These are phyloP conservation scores for Blennius ocellaris DNA, from an alignment of 2,113 vertebrate species.

Conservation along the genomic window DNA sequence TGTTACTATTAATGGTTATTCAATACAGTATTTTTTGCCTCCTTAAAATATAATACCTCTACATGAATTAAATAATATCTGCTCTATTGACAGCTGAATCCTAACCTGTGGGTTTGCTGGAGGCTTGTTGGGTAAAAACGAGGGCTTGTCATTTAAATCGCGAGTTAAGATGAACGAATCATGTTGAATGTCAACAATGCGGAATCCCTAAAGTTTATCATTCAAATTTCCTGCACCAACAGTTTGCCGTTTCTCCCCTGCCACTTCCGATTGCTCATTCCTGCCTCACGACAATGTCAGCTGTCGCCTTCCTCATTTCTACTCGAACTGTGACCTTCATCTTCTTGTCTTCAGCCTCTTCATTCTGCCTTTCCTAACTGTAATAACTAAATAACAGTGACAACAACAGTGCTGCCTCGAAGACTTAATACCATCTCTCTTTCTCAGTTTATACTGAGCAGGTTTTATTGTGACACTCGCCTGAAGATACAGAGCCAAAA, in stretches of 20 bases:
- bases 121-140: slow-evolving; percentile 25
- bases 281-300: slow-evolving; percentile 16
- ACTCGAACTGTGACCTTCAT: slow-evolving; percentile 30
- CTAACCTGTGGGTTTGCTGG: slow-evolving; percentile 48
- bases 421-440: background rate
- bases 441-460: background rate
- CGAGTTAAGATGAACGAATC: slow-evolving; percentile 34
- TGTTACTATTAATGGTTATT: too few relatives aligned
- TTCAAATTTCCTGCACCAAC: slow-evolving; percentile 11
- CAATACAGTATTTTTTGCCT: too few relatives aligned
- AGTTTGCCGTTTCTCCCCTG: slow-evolving; percentile 27
- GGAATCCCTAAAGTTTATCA: slow-evolving; percentile 19
- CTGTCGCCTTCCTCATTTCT: background rate
- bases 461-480: slow-evolving; percentile 3
- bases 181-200: slow-evolving; percentile 19
- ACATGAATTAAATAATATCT: too few relatives aligned
- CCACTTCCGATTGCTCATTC: slow-evolving; percentile 32
- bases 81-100: slow-evolving; percentile 43
- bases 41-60: too few relatives aligned
- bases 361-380: slow-evolving; percentile 5
- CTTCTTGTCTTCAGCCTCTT: slow-evolving; percentile 1
- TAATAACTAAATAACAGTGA: slow-evolving; percentile 9
- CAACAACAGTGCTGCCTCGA: background rate
- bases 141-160: slow-evolving; percentile 46
- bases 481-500: slow-evolving; percentile 9